phyloP scores from a whole-genome alignment of 2,797 vertebrate species.

The Sarcoramphus papa region DNA sequence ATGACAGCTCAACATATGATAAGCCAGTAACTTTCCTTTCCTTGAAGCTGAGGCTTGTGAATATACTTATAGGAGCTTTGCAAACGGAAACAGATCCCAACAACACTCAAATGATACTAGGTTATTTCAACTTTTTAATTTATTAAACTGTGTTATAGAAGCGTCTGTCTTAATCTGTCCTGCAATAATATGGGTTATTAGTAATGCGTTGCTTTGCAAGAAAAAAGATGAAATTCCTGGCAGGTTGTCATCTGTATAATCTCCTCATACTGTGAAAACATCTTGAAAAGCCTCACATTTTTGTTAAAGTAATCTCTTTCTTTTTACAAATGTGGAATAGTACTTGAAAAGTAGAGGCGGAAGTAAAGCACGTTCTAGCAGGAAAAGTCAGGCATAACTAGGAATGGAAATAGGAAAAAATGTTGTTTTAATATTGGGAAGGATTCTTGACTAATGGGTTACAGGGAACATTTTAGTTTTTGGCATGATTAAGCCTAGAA shows the following conservation, averaged over 20 bases:
- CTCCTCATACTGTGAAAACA: background rate
- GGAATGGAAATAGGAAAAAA: background rate
- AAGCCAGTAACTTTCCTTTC: constrained; percentile 92
- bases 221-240: background rate
- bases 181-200: background rate
- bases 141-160: background rate
- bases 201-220: background rate
- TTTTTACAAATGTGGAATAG: background rate
- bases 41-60: constrained; percentile 87
- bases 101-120: constrained; percentile 92
- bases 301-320: background rate
- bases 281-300: background rate
- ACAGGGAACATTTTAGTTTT: background rate
- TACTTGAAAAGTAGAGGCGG: background rate
- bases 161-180: background rate
- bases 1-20: constrained; percentile 86
- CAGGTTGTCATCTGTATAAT: background rate
- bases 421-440: background rate
- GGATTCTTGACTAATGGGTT: background rate
- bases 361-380: background rate
- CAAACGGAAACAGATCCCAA: constrained; percentile 88
- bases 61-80: constrained; percentile 88
- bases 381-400: background rate
- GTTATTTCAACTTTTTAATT: constrained; percentile 69
- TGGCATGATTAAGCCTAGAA: background rate